Evolutionary conservation across 2,113 vertebrate genomes (phyloP).

Genomic region (Motacilla tschutschensis): DNA sequence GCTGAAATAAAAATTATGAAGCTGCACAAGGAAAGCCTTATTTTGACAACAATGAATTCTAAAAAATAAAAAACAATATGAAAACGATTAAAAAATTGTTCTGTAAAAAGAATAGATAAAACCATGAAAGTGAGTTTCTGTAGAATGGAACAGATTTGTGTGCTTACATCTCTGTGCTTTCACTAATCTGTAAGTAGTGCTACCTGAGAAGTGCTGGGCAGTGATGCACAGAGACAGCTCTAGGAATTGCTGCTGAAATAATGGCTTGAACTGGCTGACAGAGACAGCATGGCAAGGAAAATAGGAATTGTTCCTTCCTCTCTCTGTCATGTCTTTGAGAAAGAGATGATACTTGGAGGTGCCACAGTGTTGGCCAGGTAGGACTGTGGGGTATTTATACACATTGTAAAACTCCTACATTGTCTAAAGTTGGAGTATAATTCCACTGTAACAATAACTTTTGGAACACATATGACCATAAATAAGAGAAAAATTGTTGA

Average conservation of each 20-base stretch:
- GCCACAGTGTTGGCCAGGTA: not conserved
- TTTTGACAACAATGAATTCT: not conserved
- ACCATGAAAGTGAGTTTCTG: not conserved
- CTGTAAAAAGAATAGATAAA: not conserved
- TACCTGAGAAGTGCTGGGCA: not conserved
- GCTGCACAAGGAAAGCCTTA: not conserved
- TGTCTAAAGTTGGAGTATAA: not conserved
- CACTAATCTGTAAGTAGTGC: not conserved
- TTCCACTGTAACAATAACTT: not conserved
- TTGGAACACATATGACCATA: not conserved
- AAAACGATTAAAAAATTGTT: not conserved
- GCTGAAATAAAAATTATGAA: not conserved
- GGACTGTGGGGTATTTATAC: not conserved
- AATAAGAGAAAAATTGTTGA: not conserved
- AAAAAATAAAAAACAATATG: not conserved
- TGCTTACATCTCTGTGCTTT: not conserved
- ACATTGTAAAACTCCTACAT: not conserved
- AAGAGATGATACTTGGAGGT: not conserved
- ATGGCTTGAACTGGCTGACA: not conserved
- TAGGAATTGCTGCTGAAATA: not conserved
- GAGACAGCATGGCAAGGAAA: not conserved
- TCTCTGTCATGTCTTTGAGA: not conserved
- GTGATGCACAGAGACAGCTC: not conserved
- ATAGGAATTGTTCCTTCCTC: not conserved
- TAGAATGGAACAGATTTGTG: not conserved